Base-by-base conservation (phyloP, 2,888 invertebrate species). In the Tryphoninae sp. region DNA sequence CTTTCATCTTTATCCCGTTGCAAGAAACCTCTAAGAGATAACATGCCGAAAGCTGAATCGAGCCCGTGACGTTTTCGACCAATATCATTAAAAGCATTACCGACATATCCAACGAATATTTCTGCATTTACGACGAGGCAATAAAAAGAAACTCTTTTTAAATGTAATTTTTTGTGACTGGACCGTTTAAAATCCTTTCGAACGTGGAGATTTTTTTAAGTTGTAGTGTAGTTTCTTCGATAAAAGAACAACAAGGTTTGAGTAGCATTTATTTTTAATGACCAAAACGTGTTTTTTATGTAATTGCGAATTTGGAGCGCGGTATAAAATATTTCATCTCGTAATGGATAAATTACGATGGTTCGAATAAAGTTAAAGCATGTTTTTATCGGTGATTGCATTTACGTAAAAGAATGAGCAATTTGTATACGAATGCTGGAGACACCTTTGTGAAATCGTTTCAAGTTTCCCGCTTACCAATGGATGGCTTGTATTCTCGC, bases 1-100 rank as follows among this genome's bases (percentile, higher is more conserved):
- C 26, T 26, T 26, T 26, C 26, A 53, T 62, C 45, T 62, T 62
- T 42, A 69, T 55, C 64, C 42, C 69, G 42, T 64, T 80, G 75
- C 69, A 69, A 42, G 16, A 73, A 11, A 11, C 61, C 64, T 62
- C 49, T n/a, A 3, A 67, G 53, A 62, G 62, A 74, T 74, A 11
- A 51, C 51, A 45, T 68, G 62, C 62, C 74, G 68, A 74, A 68
- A 79, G 16, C 45, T 45, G 42, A 65, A 42, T 8, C 59, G 11
- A 40, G 16, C 65, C 7, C n/a, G 13, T 1, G 22, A 49, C 40
- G 16, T 23, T 61, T 67, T 13, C 61, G 42, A 53, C 33, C 67
- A 68, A 65, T 49, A 19, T 33, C 19, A 64, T 65, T 45, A 55
- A 33, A 62, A 67, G 33, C 45, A 8, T 26, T 19, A 67, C 45